Base-by-base conservation (phyloP, 2,888 invertebrate species). In the Nezara viridula region DNA sequence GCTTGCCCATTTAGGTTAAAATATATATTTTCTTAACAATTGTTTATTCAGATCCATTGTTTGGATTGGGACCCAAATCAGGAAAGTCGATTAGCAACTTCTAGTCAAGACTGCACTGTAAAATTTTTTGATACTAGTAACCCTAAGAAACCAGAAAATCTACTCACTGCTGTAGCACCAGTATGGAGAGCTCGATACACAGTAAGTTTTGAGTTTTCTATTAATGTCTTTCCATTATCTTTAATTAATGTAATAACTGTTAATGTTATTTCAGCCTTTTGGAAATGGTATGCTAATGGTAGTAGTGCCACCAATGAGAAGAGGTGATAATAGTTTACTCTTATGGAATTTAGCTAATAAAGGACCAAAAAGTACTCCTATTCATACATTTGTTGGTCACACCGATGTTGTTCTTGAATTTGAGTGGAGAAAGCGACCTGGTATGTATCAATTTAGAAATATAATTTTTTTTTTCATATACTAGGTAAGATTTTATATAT, bases 181-280 rank as follows among this genome's bases (percentile, higher is more conserved):
- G 97, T 98, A 0, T 98, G 98, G 98, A 95, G 98, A 92, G 98
- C 98, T 2, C 95, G 97, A 92, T 98, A 97, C 92, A 97, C 98
- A 88, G 96, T 96, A 14, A 93, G 92, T 92, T 91, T 55, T 90
- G 90, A 50, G 12, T 52, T 66, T 32, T 19, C 27, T 50, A 77
- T 27, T 73, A 73, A n/a, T 32, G 40, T 27, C 27, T 88, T 55
- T 49, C 37, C 2, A 47, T 27, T 85, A 9, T 9, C 27, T 86
- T 5, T 86, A 50, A 27, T 27, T n/a, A 27, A 27, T 89, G 85
- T 19, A 60, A 27, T 27, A 52, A 47, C 73, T 49, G 55, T 88
- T 50, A 21, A 24, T 85, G 77, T 87, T 2, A 89, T 90, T 90
- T 50, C 85, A 91, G 94, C 98, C 98, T 10, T 98, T 98, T 94